Conservation (phyloP, 2,113 vertebrate species). For the Syngnathoides biaculeatus region DNA sequence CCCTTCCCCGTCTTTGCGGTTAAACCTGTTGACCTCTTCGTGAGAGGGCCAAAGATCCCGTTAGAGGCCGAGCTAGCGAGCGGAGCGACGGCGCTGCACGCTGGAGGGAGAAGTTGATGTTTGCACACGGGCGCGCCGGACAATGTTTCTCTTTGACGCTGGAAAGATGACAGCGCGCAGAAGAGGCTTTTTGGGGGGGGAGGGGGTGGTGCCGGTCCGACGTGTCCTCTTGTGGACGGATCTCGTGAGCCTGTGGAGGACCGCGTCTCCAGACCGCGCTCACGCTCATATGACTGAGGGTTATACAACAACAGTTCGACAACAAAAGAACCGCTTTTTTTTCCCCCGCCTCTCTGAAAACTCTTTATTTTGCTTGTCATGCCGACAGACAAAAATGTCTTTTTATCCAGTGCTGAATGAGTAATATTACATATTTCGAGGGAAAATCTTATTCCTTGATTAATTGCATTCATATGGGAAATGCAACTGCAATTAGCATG, state of each 20-base stretch:
- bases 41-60: constrained; percentile 18
- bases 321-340: constrained; percentile 2
- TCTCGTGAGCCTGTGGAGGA: constrained; percentile 34
- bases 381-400: too few species aligned
- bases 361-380: background rate
- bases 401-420: background rate
- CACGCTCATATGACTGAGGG: constrained; percentile 36
- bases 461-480: too few species aligned
- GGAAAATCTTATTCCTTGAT: too few species aligned
- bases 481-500: too few species aligned
- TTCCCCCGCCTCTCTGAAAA: too few species aligned
- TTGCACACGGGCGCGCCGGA: constrained; percentile 30
- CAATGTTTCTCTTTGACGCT: constrained; percentile 48
- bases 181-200: constrained; percentile 18
- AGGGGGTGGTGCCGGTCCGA: constrained; percentile 11
- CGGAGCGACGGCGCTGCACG: constrained; percentile 4
- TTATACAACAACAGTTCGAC: constrained; percentile 30
- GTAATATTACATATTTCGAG: background rate
- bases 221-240: constrained; percentile 41
- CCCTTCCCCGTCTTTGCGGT: constrained; percentile 11
- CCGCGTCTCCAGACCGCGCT: constrained; percentile 35
- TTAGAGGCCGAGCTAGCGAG: constrained; percentile 30
- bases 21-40: constrained; percentile 36
- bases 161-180: constrained; percentile 15
- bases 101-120: constrained; percentile 30